Conservation (phyloP, 2,888 invertebrate genomes). For the Timandra comae region DNA sequence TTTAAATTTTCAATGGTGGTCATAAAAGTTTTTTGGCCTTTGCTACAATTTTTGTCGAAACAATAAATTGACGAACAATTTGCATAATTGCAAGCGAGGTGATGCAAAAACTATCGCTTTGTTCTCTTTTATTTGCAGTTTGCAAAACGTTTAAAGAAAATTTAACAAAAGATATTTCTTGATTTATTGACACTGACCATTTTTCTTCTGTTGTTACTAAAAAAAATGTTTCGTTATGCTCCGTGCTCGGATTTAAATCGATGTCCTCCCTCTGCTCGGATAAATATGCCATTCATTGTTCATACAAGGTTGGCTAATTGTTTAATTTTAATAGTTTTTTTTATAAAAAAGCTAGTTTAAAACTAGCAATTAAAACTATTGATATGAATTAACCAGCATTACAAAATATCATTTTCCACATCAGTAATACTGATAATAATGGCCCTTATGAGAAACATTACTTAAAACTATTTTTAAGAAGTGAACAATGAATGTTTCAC, state of each 20-base stretch:
- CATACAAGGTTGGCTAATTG: slow-evolving; percentile 53
- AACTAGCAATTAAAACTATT: slow-evolving; percentile 46
- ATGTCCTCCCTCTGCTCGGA: slow-evolving; percentile 48
- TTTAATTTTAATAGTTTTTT: slow-evolving; percentile 49
- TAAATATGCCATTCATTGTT: slow-evolving; percentile 43
- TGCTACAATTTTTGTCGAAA: slow-evolving; percentile 46
- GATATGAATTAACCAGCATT: too few relatives aligned
- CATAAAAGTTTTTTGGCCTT: too few relatives aligned
- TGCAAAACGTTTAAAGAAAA: slow-evolving; percentile 54
- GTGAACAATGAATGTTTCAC: too few relatives aligned
- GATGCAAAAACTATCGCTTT: slow-evolving; percentile 62
- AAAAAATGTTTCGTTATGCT: slow-evolving; percentile 50
- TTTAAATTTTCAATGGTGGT: slow-evolving; percentile 36
- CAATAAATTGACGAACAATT: slow-evolving; percentile 66
- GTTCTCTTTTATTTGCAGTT: slow-evolving; percentile 54
- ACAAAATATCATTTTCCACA: too few relatives aligned
- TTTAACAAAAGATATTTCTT: slow-evolving; percentile 64
- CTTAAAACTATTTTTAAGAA: too few relatives aligned
- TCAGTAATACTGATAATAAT: slow-evolving; percentile 44
- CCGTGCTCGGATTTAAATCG: slow-evolving; percentile 43
- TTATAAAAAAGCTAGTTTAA: slow-evolving; percentile 53
- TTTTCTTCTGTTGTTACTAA: slow-evolving; percentile 44
- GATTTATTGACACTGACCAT: slow-evolving; percentile 57
- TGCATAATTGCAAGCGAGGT: slow-evolving; percentile 70
- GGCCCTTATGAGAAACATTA: too few relatives aligned